Conservation (phyloP, 1,140 invertebrate species). For the Anoplophora glabripennis region DNA sequence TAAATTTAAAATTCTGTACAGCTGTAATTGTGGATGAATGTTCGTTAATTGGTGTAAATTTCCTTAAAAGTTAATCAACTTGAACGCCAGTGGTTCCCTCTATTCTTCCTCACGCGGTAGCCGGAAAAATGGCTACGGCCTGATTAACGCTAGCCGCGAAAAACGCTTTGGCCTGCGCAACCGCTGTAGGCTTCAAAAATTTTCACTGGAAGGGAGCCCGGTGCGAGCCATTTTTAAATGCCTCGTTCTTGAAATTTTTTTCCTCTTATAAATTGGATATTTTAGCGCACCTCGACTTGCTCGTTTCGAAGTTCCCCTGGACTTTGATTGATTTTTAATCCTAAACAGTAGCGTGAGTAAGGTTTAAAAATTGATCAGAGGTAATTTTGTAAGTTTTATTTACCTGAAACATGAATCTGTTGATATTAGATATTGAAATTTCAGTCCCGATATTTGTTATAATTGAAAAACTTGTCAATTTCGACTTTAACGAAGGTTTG, state of each 20-base stretch:
- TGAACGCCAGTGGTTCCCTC: background rate
- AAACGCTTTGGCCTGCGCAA: background rate
- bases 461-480: conserved; percentile 17
- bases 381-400: conserved; percentile 7
- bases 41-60: conserved; percentile 5
- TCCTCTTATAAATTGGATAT: too few relatives aligned
- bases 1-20: conserved; percentile 5
- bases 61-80: background rate
- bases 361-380: background rate
- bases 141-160: background rate
- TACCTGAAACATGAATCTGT: conserved; percentile 10
- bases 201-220: background rate
- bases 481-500: conserved; percentile 13
- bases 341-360: background rate
- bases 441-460: conserved; percentile 12
- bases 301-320: too few relatives aligned
- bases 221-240: too few relatives aligned
- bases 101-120: too few relatives aligned
- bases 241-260: too few relatives aligned
- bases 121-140: too few relatives aligned
- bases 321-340: too few relatives aligned
- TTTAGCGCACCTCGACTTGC: too few relatives aligned
- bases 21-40: conserved; percentile 8
- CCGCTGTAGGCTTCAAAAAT: background rate
- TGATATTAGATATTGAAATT: conserved; percentile 10